phyloP scores from a whole-genome alignment of 2,888 invertebrate species.

The Cephus sareptanus region DNA sequence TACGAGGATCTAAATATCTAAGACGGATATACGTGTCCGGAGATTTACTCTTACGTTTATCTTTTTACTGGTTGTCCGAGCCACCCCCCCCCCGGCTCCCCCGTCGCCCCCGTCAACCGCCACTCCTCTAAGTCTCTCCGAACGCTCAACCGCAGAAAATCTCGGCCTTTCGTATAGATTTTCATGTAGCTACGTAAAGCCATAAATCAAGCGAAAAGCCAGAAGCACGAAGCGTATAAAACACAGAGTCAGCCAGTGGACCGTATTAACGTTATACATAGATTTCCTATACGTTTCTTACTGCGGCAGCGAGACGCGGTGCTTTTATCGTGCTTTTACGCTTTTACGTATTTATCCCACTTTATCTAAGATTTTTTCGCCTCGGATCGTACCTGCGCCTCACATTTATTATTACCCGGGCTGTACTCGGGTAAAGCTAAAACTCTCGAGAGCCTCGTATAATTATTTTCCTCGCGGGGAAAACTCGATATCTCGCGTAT shows the following conservation, averaged over 20 bases:
- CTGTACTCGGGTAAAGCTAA: too few species aligned
- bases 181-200: constrained; percentile 21
- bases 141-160: neutral
- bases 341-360: constrained; percentile 33
- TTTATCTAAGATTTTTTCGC: neutral
- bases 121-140: neutral
- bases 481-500: too few species aligned
- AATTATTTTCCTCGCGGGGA: too few species aligned
- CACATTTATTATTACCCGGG: neutral
- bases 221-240: constrained; percentile 36
- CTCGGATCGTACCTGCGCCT: constrained; percentile 4
- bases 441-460: too few species aligned
- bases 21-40: too few species aligned
- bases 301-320: too few species aligned
- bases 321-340: constrained; percentile 26
- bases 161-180: neutral
- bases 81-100: neutral
- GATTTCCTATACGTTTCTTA: constrained; percentile 34
- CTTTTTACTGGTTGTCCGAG: too few species aligned
- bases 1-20: too few species aligned
- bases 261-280: constrained; percentile 24
- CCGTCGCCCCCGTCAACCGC: neutral
- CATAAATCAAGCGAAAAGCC: constrained; percentile 40
- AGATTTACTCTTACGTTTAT: too few species aligned
- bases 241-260: constrained; percentile 31